These are phyloP conservation scores for Maccullochella peelii DNA, from an alignment of 2,113 vertebrate genomes.

Conservation along the genomic window DNA sequence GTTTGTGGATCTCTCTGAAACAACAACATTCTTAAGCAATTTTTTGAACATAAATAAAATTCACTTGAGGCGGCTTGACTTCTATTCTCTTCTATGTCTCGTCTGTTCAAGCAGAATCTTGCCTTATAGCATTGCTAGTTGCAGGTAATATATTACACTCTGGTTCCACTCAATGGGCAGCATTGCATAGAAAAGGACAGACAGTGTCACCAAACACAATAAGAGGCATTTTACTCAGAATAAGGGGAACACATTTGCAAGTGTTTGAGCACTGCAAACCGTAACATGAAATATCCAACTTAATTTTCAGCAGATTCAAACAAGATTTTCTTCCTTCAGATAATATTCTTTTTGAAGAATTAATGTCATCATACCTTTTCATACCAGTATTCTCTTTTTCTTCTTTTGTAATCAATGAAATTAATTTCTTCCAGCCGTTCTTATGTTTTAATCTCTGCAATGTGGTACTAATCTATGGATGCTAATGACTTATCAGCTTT, in stretches of 20 bases:
- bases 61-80: neutral
- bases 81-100: neutral
- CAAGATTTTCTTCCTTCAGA: neutral
- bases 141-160: neutral
- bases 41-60: too few relatives aligned
- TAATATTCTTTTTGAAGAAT: neutral
- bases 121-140: too few relatives aligned
- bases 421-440: neutral
- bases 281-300: neutral
- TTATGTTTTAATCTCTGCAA: conserved; percentile 11
- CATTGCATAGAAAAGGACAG: neutral
- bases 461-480: conserved; percentile 7
- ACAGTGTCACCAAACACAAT: neutral
- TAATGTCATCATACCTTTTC: neutral
- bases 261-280: neutral
- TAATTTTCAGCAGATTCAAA: neutral
- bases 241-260: neutral
- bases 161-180: neutral
- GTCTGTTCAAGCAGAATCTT: neutral
- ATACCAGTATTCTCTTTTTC: neutral
- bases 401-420: neutral
- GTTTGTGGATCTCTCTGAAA: neutral
- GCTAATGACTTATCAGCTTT: neutral
- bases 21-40: neutral
- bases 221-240: neutral